Percentiles rank a stretch among this genome's conserved stretches.
Conservation (phyloP, 1,140 invertebrate species). For the Thrips palmi region DNA sequence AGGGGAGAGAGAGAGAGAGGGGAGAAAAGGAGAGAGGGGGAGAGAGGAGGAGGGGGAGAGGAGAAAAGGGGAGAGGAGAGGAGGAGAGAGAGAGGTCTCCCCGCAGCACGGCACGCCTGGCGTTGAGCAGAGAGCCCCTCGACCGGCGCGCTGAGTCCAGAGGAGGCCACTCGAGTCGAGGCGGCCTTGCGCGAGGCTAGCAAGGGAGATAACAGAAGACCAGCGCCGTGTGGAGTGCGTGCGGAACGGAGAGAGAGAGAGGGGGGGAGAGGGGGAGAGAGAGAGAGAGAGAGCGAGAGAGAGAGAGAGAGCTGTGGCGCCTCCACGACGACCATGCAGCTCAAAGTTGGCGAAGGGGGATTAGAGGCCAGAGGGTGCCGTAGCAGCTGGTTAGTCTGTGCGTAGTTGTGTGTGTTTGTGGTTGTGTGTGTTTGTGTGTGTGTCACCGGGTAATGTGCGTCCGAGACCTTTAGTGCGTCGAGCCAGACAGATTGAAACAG, state of each 20-base stretch:
- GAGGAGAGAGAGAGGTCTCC: conserved; percentile 16
- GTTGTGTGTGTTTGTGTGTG: too few species aligned
- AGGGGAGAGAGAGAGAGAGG: conserved; percentile 15
- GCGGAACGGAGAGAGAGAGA: conserved; percentile 8
- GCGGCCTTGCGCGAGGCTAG: conserved; percentile 12
- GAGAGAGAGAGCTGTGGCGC: too few species aligned
- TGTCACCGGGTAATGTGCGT: too few species aligned
- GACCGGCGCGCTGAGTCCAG: conserved; percentile 9
- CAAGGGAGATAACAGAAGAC: conserved; percentile 14
- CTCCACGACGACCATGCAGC: too few species aligned
- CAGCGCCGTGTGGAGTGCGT: conserved; percentile 16
- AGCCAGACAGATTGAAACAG: conserved; percentile 1
- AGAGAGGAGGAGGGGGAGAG: conserved; percentile 21
- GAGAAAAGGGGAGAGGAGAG: conserved; percentile 18
- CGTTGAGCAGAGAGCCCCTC: too few species aligned
- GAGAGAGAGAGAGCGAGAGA: too few species aligned
- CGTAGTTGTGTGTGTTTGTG: too few species aligned
- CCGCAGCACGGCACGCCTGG: too few species aligned
- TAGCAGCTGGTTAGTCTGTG: too few species aligned
- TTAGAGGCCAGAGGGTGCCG: too few species aligned
- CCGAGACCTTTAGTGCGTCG: conserved; percentile 35
- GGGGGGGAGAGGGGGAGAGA: too few species aligned
- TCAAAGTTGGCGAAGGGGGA: too few species aligned
- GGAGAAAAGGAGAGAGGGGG: conserved; percentile 23
- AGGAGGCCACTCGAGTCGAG: conserved; percentile 18